Conservation (phyloP, 2,888 invertebrate species). For the Galeruca laticollis region DNA sequence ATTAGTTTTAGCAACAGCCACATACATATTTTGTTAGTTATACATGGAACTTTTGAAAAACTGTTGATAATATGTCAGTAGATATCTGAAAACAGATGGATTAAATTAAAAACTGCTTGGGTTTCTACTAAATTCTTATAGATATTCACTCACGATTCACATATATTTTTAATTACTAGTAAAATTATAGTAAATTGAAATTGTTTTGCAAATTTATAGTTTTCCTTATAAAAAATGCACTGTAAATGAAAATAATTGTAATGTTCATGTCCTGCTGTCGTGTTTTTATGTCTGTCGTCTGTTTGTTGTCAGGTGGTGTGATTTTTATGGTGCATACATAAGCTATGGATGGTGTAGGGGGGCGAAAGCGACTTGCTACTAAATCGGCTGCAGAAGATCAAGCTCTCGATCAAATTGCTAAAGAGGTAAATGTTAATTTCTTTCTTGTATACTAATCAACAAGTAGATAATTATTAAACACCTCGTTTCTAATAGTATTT, state of each 20-base stretch:
- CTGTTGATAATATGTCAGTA: no score
- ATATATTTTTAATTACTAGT: no score
- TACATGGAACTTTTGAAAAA: no score
- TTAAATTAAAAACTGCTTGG: no score
- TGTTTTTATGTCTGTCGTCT: constrained; percentile 46
- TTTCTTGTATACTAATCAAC: not conserved
- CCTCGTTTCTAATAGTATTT: no score
- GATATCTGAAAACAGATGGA: no score
- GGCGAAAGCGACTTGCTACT: constrained; percentile 83
- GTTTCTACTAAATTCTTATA: no score
- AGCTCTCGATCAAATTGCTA: constrained; percentile 95
- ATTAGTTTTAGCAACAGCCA: no score
- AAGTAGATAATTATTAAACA: no score
- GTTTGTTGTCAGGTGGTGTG: constrained; percentile 46
- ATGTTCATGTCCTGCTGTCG: constrained; percentile 36
- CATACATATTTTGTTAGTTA: no score
- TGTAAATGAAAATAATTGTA: constrained; percentile 13
- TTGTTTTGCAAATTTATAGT: not conserved
- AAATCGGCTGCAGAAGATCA: constrained; percentile 97
- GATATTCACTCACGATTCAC: no score
- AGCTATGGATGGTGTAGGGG: constrained; percentile 67
- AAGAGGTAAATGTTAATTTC: constrained; percentile 84
- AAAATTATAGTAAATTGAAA: no score
- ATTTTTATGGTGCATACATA: constrained; percentile 42
- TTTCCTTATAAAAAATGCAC: not conserved